phyloP scores from a whole-genome alignment of 2,113 vertebrate genomes.

The Aplodontia rufa region DNA sequence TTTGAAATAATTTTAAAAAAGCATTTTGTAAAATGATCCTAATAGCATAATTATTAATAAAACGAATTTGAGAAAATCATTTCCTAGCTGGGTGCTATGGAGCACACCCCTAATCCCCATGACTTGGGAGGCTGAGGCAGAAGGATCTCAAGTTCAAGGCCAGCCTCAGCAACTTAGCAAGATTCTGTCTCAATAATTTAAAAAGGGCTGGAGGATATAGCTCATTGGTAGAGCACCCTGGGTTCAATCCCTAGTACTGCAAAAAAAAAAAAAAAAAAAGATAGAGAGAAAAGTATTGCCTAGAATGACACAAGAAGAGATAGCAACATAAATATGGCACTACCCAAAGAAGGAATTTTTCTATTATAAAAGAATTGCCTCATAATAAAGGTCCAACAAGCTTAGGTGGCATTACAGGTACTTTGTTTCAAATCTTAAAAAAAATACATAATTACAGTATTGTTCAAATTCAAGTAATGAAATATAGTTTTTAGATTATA shows the following conservation, averaged over 20 bases:
- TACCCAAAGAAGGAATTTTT: not conserved
- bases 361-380: conserved; percentile 6
- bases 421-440: conserved; percentile 39
- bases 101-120: not conserved
- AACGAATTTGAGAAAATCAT: not conserved
- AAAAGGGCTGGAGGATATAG: not conserved
- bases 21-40: not conserved
- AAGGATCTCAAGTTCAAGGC: not conserved
- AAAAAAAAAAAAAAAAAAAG: not conserved
- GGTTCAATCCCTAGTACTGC: not conserved
- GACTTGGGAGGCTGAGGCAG: not conserved
- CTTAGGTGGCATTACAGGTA: not conserved
- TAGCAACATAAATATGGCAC: not conserved
- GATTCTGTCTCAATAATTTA: not conserved
- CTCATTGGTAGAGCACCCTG: not conserved
- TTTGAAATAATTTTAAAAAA: not conserved
- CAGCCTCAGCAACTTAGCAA: not conserved
- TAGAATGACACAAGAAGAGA: not conserved
- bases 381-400: not conserved
- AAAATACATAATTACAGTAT: not conserved
- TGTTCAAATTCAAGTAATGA: conserved; percentile 34
- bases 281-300: not conserved
- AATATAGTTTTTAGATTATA: not conserved
- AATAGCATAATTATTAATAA: conserved; percentile 4
- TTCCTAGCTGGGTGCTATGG: not conserved